A percentile compares a stretch with the other conserved stretches of the same genome.
Evolutionary conservation across 2,797 vertebrate species (phyloP).

Genomic region (Sternarchorhynchus goeldii): DNA sequence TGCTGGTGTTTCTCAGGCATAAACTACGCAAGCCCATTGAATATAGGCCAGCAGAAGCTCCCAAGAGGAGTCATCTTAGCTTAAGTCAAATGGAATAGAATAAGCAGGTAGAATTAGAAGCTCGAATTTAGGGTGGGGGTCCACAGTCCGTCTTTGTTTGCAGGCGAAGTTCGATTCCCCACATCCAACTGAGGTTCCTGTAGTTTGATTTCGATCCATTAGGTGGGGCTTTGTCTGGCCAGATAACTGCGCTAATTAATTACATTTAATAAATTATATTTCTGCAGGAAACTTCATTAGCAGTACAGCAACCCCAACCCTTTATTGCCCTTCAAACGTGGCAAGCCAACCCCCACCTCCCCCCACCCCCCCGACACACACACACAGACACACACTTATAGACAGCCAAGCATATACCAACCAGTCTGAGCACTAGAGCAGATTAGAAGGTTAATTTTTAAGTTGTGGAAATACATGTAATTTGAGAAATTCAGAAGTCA

Average conservation of each 20-base stretch:
- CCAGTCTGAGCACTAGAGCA: background rate
- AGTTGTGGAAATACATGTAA: too few relatives aligned
- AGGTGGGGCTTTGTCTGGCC: slow-evolving; percentile 66
- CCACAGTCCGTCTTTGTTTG: slow-evolving; percentile 43
- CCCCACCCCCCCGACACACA: slow-evolving; percentile 8
- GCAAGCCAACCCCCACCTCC: slow-evolving; percentile 29
- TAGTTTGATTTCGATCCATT: slow-evolving; percentile 72
- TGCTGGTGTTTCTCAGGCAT: background rate
- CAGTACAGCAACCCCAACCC: slow-evolving; percentile 40
- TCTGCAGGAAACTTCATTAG: slow-evolving; percentile 70
- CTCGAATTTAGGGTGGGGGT: background rate
- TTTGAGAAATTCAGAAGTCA: too few relatives aligned
- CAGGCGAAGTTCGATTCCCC: slow-evolving; percentile 69
- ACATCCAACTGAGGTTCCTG: slow-evolving; percentile 61
- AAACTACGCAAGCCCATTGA: slow-evolving; percentile 5
- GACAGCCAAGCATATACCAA: slow-evolving; percentile 6
- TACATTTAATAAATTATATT: slow-evolving; percentile 75
- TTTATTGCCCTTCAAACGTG: slow-evolving; percentile 46
- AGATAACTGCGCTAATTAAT: slow-evolving; percentile 75
- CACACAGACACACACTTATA: slow-evolving; percentile 29
- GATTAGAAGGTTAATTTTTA: slow-evolving; percentile 1
- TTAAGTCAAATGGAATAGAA: background rate
- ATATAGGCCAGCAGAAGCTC: background rate
- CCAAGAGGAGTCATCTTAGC: background rate
- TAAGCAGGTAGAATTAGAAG: background rate